Evolutionary conservation across 1,140 invertebrate species (phyloP), one percentile per base, ranked within the genome.

Genomic region (Dolichoris vasculosae): DNA sequence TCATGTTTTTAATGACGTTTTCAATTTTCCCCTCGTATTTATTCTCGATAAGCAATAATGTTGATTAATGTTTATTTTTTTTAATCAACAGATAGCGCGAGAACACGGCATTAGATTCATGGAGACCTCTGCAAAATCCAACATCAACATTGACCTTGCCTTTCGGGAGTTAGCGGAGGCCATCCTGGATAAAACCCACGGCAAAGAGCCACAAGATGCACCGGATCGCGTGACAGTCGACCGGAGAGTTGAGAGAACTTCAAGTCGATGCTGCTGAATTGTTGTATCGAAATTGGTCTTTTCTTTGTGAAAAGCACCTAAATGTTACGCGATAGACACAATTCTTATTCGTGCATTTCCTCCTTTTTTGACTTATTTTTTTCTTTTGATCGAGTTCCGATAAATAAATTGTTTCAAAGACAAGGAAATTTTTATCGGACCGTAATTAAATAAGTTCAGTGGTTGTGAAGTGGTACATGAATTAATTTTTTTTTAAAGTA

Each of bases 51-150:
- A 35, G 43, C 51, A 23, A 40, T 64, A 69, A 38, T 63, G 11
- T 77, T 78, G 43, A 84, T 83, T 38, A 79, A 3, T 38, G 15
- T 38, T 48, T 77, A 63, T 32, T 59, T 3, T 9, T 76, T 84
- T 73, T 85, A 3, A 20, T 86, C n/a, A 59, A 46, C 92, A 99
- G 96, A 98, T 99, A 95, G 99, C 98, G n/a, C 94, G 97, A 91
- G 98, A 99, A 93, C 98, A 99, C 94, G 96, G 97, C 87, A 99
- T 99, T 88, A 96, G 97, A 91, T 99, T 99, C 94, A 97, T 99
- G 96, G 99, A 99, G 95, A 99, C 99, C 35, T 99, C 98, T 88
- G 99, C 99, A 63, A 99, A 99, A 94, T 97, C 98, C 83, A 98
- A 99, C 90, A 97, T 99, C 90, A 99, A 99, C 93, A 99, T 99